Conservation (phyloP, 2,888 invertebrate genomes). For the Drymonia ruficornis region DNA sequence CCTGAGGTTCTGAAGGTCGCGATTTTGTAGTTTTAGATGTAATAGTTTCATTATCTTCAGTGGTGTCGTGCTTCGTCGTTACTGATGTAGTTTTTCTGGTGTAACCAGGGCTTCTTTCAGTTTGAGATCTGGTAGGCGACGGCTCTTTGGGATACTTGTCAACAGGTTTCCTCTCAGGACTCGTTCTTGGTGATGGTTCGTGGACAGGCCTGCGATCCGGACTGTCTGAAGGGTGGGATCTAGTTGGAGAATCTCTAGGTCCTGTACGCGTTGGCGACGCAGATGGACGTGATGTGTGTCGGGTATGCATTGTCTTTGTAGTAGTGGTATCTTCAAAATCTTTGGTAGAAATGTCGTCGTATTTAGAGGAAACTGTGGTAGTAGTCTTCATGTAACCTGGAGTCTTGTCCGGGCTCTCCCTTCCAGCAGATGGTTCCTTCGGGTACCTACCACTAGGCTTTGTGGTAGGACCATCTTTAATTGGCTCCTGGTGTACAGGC, state of each 20-base stretch:
- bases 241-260: background rate
- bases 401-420: slow-evolving; percentile 6
- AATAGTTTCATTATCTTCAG: background rate
- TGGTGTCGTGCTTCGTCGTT: slow-evolving; percentile 8
- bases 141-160: slow-evolving; percentile 9
- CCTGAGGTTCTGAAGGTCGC: background rate
- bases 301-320: slow-evolving; percentile 12
- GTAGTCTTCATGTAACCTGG: slow-evolving; percentile 12
- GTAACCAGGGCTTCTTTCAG: background rate
- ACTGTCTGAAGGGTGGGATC: background rate
- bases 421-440: slow-evolving; percentile 2
- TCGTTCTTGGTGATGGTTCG: background rate
- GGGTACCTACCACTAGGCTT: slow-evolving; percentile 7
- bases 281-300: slow-evolving; percentile 1
- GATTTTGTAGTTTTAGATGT: background rate
- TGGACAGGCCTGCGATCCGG: background rate
- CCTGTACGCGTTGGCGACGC: slow-evolving; percentile 6
- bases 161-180: slow-evolving; percentile 3
- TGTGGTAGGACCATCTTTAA: slow-evolving; percentile 11
- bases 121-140: slow-evolving; percentile 2
- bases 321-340: slow-evolving; percentile 9
- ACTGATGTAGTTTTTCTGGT: slow-evolving; percentile 2
- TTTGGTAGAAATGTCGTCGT: slow-evolving; percentile 1
- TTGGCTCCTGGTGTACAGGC: slow-evolving; percentile 12
- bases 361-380: slow-evolving; percentile 8